Evolutionary conservation across 2,888 invertebrate species (phyloP), one percentile per base, ranked within the genome.

Genomic region (Orgyia antiqua): DNA sequence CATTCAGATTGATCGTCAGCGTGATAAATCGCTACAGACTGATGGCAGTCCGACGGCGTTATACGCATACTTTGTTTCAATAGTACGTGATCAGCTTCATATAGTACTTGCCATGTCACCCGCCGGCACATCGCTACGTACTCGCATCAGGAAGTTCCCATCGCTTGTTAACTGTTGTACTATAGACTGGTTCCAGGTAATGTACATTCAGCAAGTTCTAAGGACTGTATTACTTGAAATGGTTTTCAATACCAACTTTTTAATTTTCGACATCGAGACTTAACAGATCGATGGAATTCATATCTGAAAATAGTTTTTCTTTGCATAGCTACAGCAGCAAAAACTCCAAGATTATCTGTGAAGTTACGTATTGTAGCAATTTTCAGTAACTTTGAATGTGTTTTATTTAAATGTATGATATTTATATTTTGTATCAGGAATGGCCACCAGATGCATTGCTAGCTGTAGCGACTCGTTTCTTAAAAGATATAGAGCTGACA

Each of bases 371-470:
- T n/a, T n/a, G n/a, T n/a, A n/a, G n/a, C n/a, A n/a, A n/a, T n/a
- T n/a, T n/a, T n/a, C n/a, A n/a, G n/a, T n/a, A n/a, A n/a, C n/a
- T n/a, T n/a, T n/a, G n/a, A n/a, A n/a, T n/a, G n/a, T n/a, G n/a
- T n/a, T n/a, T n/a, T n/a, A n/a, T n/a, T n/a, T n/a, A n/a, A n/a
- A n/a, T n/a, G n/a, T n/a, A n/a, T n/a, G n/a, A n/a, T n/a, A n/a
- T n/a, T n/a, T n/a, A n/a, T n/a, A n/a, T n/a, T n/a, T n/a, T n/a
- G n/a, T n/a, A n/a, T n/a, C n/a, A 95, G 91, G 89, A 94, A 28
- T 98, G 98, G 98, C 98, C 98, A 0, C 91, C 94, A 57, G 97
- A 98, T 74, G 97, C 97, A 1, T 71, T 98, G 15, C 73, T 95
- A 24, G 97, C 97, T 0, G 97, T 97, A 0, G 95, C 97, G 0